Percentiles rank a stretch among this genome's conserved stretches.
These are phyloP conservation scores for Labroides dimidiatus DNA, from an alignment of 2,797 vertebrate genomes.

Conservation along the genomic window DNA sequence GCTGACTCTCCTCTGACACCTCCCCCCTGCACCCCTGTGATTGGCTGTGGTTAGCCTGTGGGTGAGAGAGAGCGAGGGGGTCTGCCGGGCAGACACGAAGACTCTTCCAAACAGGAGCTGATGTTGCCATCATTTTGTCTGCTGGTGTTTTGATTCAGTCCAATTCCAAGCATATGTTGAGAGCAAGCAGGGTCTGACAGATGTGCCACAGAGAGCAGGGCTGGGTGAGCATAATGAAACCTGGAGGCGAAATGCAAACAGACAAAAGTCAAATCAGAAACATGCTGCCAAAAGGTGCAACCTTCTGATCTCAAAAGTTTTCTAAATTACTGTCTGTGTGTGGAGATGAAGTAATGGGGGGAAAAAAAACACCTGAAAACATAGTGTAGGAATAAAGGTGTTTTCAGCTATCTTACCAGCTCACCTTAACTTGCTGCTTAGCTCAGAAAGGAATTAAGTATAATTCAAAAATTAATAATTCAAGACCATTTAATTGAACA, in stretches of 20 bases:
- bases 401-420: not conserved
- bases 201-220: constrained; percentile 87
- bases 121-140: constrained; percentile 86
- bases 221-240: constrained; percentile 88
- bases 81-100: constrained; percentile 88
- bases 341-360: not conserved
- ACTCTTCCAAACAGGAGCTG: constrained; percentile 87
- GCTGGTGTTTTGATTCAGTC: constrained; percentile 83
- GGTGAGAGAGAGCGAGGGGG: constrained; percentile 90
- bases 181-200: constrained; percentile 81
- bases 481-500: not conserved
- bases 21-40: constrained; percentile 90
- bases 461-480: not conserved
- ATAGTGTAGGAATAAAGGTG: not conserved
- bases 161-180: constrained; percentile 80
- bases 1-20: constrained; percentile 90
- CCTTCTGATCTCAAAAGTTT: constrained; percentile 31
- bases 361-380: constrained; percentile 34
- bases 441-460: too few species aligned
- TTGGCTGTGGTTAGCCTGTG: constrained; percentile 91
- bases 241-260: constrained; percentile 70
- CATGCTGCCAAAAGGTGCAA: constrained; percentile 20
- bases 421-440: not conserved
- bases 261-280: constrained; percentile 59
- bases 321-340: constrained; percentile 11